Evolutionary conservation across 2,888 invertebrate species (phyloP), one percentile per base, ranked within the genome.

Genomic region (Nemoura dubitans): DNA sequence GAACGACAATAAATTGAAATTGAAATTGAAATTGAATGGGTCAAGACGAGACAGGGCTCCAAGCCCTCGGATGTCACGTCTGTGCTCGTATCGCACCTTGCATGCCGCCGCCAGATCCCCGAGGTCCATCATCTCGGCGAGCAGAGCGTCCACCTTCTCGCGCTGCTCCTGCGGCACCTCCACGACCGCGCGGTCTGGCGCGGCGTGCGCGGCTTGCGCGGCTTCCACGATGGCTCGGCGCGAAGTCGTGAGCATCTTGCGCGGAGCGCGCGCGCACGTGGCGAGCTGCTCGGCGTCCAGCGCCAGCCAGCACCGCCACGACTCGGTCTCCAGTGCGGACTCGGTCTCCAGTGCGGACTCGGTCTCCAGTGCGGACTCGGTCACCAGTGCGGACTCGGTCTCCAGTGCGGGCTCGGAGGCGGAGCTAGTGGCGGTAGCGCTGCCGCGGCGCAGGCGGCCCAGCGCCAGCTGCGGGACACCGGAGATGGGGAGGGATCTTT

Each of bases 81-180:
- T n/a, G n/a, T n/a, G n/a, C n/a, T n/a, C n/a, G n/a, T n/a, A n/a
- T n/a, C 95, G 92, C 14, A 59, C 59, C 87, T 94, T 92, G 85
- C 95, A 92, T 0, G 95, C 95, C 87, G 94, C 93, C 77, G 93
- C 93, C 86, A 95, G 90, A 89, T 94, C 92, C 85, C 93, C 94
- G 86, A 92, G 90, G 88, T 94, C 93, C 59, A 95, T 90, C 26
- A 95, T 91, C 83, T 92, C 92, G 36, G 92, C 92, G 86, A 95
- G 92, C 10, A 94, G 92, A 83, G 87, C 88, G 87, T 90, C 89
- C 0, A 88, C 80, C 26, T 86, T 77, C 3, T 26, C 16, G 30
- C 86, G 85, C 21, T 85, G 76, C 0, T 83, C 78, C 5, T 83
- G 78, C 76, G 14, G 28, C 16, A 36, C 5, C 82, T 14, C 27